Conservation (phyloP, 1,140 invertebrate species). For the Drosophila mauritiana region DNA sequence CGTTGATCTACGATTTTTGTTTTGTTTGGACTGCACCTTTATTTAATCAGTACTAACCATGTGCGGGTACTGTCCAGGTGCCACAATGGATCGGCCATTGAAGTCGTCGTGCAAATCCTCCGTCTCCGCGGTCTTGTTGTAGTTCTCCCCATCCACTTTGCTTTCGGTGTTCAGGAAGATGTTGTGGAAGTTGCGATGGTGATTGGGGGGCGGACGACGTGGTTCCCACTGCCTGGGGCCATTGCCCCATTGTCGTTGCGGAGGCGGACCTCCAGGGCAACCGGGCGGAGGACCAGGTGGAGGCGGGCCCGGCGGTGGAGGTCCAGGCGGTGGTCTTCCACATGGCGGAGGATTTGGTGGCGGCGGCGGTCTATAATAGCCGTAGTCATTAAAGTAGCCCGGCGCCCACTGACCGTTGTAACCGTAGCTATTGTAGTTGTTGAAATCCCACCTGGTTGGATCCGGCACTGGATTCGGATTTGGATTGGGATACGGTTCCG, state of each 20-base stretch:
- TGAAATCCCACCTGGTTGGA: slow-evolving; percentile 48
- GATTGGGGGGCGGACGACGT: slow-evolving; percentile 22
- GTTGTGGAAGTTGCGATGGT: slow-evolving; percentile 43
- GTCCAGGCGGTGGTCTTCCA: slow-evolving; percentile 28
- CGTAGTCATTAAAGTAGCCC: slow-evolving; percentile 41
- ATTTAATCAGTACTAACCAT: slow-evolving; percentile 48
- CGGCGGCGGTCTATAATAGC: slow-evolving; percentile 46
- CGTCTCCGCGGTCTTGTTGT: slow-evolving; percentile 45
- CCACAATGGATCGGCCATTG: slow-evolving; percentile 65
- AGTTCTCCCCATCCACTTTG: slow-evolving; percentile 28
- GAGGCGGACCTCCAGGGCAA: slow-evolving; percentile 14
- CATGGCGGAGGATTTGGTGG: slow-evolving; percentile 36
- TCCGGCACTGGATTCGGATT: slow-evolving; percentile 16
- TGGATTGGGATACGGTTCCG: background rate
- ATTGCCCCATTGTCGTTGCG: background rate
- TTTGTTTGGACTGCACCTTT: slow-evolving; percentile 1
- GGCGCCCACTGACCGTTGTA: slow-evolving; percentile 36
- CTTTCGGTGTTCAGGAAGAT: slow-evolving; percentile 49
- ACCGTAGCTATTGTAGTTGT: slow-evolving; percentile 20
- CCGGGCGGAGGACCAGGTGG: slow-evolving; percentile 34
- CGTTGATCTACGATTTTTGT: background rate
- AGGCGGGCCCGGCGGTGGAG: slow-evolving; percentile 27
- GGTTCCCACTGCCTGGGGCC: slow-evolving; percentile 12
- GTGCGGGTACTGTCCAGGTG: slow-evolving; percentile 67
- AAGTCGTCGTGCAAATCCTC: slow-evolving; percentile 63